Conservation (phyloP, 2,113 vertebrate species). For the Cynopterus brachyotis region DNA sequence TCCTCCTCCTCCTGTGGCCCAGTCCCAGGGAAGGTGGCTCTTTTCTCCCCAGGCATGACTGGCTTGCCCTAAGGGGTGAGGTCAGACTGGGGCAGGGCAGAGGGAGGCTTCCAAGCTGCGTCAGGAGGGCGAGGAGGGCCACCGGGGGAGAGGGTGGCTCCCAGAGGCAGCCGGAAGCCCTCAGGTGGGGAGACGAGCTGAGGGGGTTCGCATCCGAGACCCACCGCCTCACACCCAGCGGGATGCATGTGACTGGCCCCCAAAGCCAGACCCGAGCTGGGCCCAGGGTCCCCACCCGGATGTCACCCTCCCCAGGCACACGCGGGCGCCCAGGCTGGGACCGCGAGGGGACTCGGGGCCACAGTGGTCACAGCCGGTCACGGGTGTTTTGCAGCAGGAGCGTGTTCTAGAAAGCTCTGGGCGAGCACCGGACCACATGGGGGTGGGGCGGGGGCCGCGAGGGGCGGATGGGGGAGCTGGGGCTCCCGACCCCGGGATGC, state of each 20-base stretch:
- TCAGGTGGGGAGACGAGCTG: fast-evolving
- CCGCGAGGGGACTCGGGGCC: neutral
- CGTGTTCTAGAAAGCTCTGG: neutral
- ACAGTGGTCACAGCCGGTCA: too few species aligned
- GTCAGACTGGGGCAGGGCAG: neutral
- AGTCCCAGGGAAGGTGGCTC: neutral
- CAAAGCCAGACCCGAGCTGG: neutral
- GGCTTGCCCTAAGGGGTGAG: neutral
- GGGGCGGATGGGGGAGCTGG: fast-evolving
- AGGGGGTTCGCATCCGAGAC: neutral
- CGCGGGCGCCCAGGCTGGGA: fast-evolving
- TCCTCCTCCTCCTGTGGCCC: fast-evolving
- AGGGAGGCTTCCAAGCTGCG: neutral
- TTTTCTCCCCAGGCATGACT: neutral
- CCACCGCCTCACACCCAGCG: too few species aligned
- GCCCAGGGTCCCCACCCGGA: neutral
- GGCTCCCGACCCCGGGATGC: neutral
- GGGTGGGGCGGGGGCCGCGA: neutral
- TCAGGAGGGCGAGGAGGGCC: neutral
- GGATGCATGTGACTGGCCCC: neutral
- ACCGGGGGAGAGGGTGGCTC: neutral
- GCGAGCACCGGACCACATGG: neutral
- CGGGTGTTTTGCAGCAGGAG: neutral
- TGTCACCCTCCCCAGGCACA: neutral
- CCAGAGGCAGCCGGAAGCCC: neutral